A percentile compares a stretch with the other conserved stretches of the same genome.
phyloP scores from a whole-genome alignment of 2,797 vertebrate species.

The Paguma larvata region DNA sequence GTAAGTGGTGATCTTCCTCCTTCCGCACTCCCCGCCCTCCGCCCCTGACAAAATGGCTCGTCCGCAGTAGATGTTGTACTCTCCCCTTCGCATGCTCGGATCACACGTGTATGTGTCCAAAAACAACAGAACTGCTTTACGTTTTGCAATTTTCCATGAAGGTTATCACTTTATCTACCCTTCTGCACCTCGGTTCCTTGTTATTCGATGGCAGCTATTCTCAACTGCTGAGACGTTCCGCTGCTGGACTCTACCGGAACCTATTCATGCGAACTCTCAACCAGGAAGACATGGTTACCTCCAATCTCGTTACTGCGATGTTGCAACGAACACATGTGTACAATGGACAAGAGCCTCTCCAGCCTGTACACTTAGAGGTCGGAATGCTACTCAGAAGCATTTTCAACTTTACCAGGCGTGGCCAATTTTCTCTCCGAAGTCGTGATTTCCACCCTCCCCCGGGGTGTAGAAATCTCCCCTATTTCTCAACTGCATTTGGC shows the following conservation, averaged over 20 bases:
- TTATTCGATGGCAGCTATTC: not conserved
- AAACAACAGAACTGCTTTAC: not conserved
- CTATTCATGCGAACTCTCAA: not conserved
- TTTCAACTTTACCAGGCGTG: not conserved
- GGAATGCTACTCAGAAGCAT: not conserved
- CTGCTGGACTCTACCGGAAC: not conserved
- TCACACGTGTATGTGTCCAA: not conserved
- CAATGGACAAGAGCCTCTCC: not conserved
- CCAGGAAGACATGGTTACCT: not conserved
- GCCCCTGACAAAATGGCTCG: not conserved
- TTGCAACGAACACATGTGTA: not conserved
- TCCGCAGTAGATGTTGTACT: not conserved
- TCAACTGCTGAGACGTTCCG: not conserved
- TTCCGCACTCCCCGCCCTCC: not conserved
- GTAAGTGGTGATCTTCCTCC: not conserved
- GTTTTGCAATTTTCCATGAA: not conserved
- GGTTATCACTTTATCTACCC: not conserved
- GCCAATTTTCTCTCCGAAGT: not conserved
- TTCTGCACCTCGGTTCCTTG: conserved; percentile 10
- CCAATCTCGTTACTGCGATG: not conserved
- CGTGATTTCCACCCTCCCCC: not conserved
- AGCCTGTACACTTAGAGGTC: not conserved
- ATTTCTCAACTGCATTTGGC: not conserved
- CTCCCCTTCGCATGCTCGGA: not conserved
- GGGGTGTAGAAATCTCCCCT: not conserved